Percentiles rank a stretch among this genome's conserved stretches.
Evolutionary conservation across 37 sponge, comb jelly and placozoan species (phyloP).

Genomic region (Hexactinellida sp.): DNA sequence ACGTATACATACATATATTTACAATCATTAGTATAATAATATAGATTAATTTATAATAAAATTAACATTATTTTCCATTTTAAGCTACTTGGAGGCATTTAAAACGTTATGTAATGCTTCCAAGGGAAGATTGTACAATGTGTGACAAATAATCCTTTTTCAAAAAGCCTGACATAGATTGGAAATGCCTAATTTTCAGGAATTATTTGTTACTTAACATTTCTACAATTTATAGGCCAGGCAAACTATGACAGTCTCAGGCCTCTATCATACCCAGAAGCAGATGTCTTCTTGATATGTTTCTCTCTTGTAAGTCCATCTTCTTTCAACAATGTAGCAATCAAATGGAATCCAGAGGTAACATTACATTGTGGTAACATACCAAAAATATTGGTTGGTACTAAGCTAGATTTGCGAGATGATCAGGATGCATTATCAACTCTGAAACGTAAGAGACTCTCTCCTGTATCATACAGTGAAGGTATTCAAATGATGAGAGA

Average conservation of each 20-base stretch:
- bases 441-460: background rate
- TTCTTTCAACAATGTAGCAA: slow-evolving; percentile 32
- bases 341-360: slow-evolving; percentile 41
- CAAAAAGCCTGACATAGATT: no score
- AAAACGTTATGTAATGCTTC: no score
- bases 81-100: no score
- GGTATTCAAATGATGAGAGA: background rate
- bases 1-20: no score
- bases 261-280: slow-evolving; percentile 52
- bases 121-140: no score
- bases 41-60: background rate
- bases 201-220: background rate
- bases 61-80: no score
- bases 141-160: no score
- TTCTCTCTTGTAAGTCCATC: slow-evolving; percentile 20
- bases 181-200: no score
- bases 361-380: slow-evolving; percentile 29
- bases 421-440: background rate
- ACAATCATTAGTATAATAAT: background rate
- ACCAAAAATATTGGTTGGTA: slow-evolving; percentile 35
- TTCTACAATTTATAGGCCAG: background rate
- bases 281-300: slow-evolving; percentile 50
- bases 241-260: slow-evolving; percentile 45
- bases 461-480: background rate
- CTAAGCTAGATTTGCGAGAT: slow-evolving; percentile 38